Evolutionary conservation across 2,888 invertebrate genomes (phyloP).

Genomic region (Megastigmus dorsalis): DNA sequence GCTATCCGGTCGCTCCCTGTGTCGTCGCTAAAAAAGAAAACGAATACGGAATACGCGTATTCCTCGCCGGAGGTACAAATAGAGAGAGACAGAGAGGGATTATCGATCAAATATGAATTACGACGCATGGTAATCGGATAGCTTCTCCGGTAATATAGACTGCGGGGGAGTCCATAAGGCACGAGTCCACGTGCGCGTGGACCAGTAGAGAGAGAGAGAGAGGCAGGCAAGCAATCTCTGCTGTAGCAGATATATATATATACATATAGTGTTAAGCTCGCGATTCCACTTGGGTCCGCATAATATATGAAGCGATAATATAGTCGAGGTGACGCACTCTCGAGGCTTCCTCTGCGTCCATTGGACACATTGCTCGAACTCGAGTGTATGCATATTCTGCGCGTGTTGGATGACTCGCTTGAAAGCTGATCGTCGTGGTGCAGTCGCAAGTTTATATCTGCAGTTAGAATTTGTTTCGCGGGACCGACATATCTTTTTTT

Average conservation of each 20-base stretch:
- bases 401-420: no score
- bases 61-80: no score
- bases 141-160: no score
- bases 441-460: no score
- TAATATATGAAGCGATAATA: constrained; percentile 56
- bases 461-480: no score
- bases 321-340: constrained; percentile 34
- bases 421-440: no score
- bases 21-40: background rate
- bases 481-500: no score
- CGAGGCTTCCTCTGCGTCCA: constrained; percentile 20
- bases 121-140: constrained; percentile 13
- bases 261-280: constrained; percentile 31
- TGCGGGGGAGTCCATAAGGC: constrained; percentile 8
- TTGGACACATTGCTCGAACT: no score
- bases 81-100: no score
- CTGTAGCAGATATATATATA: no score
- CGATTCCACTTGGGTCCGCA: constrained; percentile 46
- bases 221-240: background rate
- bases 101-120: constrained; percentile 27
- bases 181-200: background rate
- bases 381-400: no score
- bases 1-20: background rate
- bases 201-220: no score
- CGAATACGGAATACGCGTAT: background rate